These are phyloP conservation scores for Zoanthus solanderi DNA, from an alignment of 92 coral and sea anemone species.

Conservation along the genomic window DNA sequence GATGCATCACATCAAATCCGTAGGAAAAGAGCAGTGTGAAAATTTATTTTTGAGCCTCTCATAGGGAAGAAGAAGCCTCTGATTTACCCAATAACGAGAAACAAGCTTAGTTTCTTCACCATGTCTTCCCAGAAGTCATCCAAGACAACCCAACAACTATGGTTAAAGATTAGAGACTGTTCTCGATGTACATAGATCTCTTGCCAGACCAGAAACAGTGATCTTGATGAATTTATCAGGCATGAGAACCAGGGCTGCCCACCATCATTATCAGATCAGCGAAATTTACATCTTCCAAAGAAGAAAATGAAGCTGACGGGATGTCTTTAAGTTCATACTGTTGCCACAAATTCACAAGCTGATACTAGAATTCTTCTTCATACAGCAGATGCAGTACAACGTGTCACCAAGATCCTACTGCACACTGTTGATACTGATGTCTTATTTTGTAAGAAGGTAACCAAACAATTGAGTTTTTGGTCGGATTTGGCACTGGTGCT, in stretches of 20 bases:
- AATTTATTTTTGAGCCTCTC: not conserved
- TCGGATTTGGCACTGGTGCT: too few relatives aligned
- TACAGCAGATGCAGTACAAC: too few relatives aligned
- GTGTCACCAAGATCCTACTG: too few relatives aligned
- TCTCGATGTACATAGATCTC: not conserved
- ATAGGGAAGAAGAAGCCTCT: not conserved
- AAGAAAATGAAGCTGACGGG: constrained; percentile 7
- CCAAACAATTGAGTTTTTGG: too few relatives aligned
- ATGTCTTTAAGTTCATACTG: not conserved
- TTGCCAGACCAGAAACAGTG: not conserved
- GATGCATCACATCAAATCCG: not conserved
- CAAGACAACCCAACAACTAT: not conserved
- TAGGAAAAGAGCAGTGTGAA: not conserved
- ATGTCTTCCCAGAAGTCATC: too few relatives aligned
- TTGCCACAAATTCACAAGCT: not conserved
- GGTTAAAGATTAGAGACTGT: not conserved
- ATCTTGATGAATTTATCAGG: constrained; percentile 21
- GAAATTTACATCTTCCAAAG: constrained; percentile 42
- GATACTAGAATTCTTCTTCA: too few relatives aligned
- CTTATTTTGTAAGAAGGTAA: too few relatives aligned
- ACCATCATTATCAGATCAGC: constrained; percentile 22
- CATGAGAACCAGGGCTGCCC: constrained; percentile 45
- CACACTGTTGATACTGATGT: too few relatives aligned
- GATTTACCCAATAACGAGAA: not conserved
- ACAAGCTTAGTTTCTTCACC: not conserved